Evolutionary conservation across 1,140 invertebrate genomes (phyloP).

Genomic region (Ceratosolen fusciceps): DNA sequence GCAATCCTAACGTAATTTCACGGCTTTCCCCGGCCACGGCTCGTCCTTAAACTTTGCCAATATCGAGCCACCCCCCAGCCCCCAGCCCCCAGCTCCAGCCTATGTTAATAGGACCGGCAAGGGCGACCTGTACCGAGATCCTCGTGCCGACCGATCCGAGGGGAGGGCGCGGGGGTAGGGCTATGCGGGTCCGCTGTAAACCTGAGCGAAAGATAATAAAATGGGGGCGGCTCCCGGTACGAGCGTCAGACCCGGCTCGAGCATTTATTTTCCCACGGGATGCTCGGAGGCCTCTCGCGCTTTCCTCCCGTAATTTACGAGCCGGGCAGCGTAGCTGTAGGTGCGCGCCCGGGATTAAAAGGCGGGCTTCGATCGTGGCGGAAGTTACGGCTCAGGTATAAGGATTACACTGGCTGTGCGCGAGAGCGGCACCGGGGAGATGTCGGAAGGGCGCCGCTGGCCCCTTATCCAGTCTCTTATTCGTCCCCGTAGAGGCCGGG

Average conservation of each 20-base stretch:
- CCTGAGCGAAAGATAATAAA: not conserved
- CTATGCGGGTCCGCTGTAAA: too few species aligned
- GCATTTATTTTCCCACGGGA: not conserved
- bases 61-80: not conserved
- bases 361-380: not conserved
- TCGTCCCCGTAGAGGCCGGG: too few species aligned
- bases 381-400: not conserved
- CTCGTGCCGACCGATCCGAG: too few species aligned
- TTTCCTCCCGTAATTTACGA: not conserved
- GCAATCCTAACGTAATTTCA: too few species aligned
- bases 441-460: too few species aligned
- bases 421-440: too few species aligned
- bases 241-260: not conserved
- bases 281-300: not conserved
- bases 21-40: not conserved
- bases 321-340: too few species aligned
- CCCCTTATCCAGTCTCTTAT: too few species aligned
- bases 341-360: not conserved
- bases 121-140: not conserved
- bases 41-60: slow-evolving; percentile 1
- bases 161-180: not conserved
- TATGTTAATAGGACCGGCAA: too few species aligned
- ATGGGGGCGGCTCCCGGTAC: not conserved
- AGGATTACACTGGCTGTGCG: too few species aligned
- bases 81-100: too few species aligned